Evolutionary conservation across 2,797 vertebrate genomes (phyloP).

Genomic region (Pseudopleuronectes americanus): DNA sequence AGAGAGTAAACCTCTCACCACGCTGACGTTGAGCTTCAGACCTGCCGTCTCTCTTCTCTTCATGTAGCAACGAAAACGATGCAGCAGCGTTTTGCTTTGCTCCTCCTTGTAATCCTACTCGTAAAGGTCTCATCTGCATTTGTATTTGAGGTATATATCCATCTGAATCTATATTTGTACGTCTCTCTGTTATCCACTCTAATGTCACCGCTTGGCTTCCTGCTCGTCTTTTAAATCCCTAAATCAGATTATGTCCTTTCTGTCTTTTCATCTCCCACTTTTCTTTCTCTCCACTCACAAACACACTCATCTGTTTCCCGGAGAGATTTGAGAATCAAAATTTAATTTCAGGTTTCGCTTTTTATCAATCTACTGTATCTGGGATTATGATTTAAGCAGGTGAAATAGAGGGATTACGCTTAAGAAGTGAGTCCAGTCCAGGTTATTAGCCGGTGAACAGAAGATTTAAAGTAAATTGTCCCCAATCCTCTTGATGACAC

Average conservation of each 20-base stretch:
- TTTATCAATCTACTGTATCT: neutral
- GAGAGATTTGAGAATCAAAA: slow-evolving; percentile 14
- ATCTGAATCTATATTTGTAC: neutral
- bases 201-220: neutral
- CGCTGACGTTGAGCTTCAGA: too few relatives aligned
- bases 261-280: neutral
- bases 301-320: too few relatives aligned
- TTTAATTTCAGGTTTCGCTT: neutral
- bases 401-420: slow-evolving; percentile 37
- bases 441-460: neutral
- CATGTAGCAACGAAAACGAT: too few relatives aligned
- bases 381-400: slow-evolving; percentile 20
- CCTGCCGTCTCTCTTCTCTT: too few relatives aligned
- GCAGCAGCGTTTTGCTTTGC: too few relatives aligned
- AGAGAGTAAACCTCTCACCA: too few relatives aligned
- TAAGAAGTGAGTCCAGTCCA: neutral
- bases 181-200: neutral
- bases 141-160: neutral
- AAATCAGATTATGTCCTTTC: neutral
- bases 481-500: neutral
- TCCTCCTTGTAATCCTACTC: too few relatives aligned
- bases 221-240: neutral
- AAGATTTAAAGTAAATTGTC: neutral
- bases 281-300: too few relatives aligned
- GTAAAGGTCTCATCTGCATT: neutral